These are phyloP conservation scores for Miltochrista miniata DNA, from an alignment of 2,888 invertebrate genomes.

Conservation along the genomic window DNA sequence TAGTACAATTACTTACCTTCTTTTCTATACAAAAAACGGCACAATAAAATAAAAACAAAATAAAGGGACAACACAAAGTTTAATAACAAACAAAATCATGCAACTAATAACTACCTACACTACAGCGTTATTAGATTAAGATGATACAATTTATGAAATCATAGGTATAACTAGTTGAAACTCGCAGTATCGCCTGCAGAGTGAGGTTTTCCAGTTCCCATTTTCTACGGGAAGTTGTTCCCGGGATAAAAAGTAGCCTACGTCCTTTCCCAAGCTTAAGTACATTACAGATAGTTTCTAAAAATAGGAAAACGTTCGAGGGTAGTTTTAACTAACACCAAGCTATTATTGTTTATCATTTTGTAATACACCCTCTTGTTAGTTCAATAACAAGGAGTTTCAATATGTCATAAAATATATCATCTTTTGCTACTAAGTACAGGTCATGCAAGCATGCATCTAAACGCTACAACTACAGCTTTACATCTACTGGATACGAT, in stretches of 20 bases:
- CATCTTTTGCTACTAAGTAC: not conserved
- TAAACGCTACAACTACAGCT: not conserved
- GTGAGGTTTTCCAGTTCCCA: no score
- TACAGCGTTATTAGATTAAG: not conserved
- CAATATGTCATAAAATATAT: not conserved
- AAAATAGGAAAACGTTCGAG: no score
- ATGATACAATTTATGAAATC: not conserved
- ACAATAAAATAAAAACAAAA: not conserved
- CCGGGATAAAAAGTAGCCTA: no score
- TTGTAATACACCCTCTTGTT: no score
- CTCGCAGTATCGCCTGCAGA: no score
- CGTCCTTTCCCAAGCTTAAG: no score
- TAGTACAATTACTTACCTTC: no score
- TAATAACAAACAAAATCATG: not conserved
- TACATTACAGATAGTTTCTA: no score
- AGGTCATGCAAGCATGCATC: constrained; percentile 4
- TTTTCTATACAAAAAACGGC: not conserved
- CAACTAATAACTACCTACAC: not conserved
- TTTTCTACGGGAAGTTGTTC: no score
- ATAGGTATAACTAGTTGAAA: not conserved
- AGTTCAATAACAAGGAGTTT: no score
- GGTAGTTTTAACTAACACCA: no score
- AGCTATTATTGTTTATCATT: no score
- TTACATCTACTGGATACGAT: not conserved
- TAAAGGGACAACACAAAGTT: not conserved